phyloP scores from a whole-genome alignment of 1,140 invertebrate genomes.

The Chrysomallon squamiferum region DNA sequence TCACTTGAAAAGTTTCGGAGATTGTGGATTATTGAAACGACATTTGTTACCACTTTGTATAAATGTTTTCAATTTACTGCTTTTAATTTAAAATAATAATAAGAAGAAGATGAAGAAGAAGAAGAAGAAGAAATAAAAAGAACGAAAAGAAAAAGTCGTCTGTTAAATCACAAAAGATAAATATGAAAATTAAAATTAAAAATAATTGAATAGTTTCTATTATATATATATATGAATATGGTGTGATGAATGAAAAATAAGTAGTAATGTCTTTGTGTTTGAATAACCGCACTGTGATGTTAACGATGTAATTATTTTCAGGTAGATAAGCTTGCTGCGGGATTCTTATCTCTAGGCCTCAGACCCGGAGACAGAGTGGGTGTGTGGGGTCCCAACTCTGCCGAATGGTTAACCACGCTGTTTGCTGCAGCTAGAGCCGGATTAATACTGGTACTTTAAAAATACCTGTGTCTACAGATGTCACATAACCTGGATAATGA shows the following conservation, averaged over 20 bases:
- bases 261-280: background rate
- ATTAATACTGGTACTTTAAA: constrained; percentile 80
- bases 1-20: no score
- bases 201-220: background rate
- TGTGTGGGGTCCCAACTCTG: constrained; percentile 86
- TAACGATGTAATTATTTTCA: constrained; percentile 49
- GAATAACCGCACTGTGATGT: background rate
- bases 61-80: no score
- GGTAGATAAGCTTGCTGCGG: constrained; percentile 81
- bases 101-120: no score
- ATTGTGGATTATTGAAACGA: no score
- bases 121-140: background rate
- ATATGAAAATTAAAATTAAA: background rate
- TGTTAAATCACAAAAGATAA: background rate
- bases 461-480: no score
- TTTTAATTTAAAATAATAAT: no score
- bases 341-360: constrained; percentile 79
- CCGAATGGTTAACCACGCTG: constrained; percentile 82
- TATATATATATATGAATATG: background rate
- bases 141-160: background rate
- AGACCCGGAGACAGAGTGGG: constrained; percentile 83
- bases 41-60: no score
- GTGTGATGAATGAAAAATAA: background rate
- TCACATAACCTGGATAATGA: no score
- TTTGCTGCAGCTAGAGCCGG: constrained; percentile 83